phyloP scores from a whole-genome alignment of 64 coral and sea anemone species.

The Dendrophyllia cribrosa region DNA sequence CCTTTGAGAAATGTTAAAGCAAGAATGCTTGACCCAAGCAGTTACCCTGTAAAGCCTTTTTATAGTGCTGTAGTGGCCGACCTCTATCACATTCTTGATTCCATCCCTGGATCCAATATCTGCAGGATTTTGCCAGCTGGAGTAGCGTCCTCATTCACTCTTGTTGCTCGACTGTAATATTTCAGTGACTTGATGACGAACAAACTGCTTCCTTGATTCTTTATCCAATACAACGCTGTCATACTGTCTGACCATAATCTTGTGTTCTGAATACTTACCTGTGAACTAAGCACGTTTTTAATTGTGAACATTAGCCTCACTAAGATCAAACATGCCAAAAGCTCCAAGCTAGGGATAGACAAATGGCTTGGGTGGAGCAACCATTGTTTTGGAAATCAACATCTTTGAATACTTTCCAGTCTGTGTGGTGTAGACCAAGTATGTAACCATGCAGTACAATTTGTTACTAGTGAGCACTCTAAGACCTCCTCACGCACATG shows the following conservation, averaged over 20 bases:
- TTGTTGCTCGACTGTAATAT: background rate
- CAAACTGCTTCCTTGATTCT: constrained; percentile 25
- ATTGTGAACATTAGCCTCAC: constrained; percentile 14
- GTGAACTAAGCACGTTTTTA: background rate
- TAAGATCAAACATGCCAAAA: constrained; percentile 47
- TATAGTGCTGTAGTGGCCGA: constrained; percentile 54
- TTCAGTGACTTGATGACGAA: constrained; percentile 3
- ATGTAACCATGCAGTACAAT: constrained; percentile 36
- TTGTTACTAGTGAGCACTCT: background rate
- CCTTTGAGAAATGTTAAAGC: background rate
- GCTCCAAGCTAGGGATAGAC: constrained; percentile 49
- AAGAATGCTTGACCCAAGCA: background rate
- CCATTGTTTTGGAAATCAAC: constrained; percentile 46
- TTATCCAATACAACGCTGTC: constrained; percentile 15
- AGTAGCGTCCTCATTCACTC: no score
- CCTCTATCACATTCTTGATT: constrained; percentile 45
- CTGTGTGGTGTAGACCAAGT: constrained; percentile 11
- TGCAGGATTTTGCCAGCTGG: background rate
- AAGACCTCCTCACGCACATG: background rate
- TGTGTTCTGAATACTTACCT: background rate
- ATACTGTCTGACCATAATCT: constrained; percentile 3
- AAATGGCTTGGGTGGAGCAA: background rate
- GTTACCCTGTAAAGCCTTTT: background rate
- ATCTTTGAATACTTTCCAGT: constrained; percentile 25
- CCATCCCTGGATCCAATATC: background rate